Conservation (phyloP, 2,888 invertebrate genomes). For the Pecten maximus region DNA sequence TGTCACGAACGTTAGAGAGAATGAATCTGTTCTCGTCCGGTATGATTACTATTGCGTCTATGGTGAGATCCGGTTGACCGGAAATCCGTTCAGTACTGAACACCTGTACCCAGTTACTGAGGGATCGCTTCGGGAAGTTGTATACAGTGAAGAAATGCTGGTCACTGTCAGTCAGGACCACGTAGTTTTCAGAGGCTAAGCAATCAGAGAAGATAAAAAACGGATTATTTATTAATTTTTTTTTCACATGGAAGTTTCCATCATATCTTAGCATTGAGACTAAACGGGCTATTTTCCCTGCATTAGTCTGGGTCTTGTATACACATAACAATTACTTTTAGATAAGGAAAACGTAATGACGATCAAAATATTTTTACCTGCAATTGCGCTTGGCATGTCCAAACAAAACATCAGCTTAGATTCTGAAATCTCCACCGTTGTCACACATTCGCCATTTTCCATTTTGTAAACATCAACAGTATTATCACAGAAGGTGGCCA, state of each 20-base stretch:
- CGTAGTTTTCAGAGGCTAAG: constrained; percentile 43
- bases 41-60: constrained; percentile 55
- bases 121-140: constrained; percentile 2
- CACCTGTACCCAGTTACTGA: constrained; percentile 1
- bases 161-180: constrained; percentile 40
- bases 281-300: too few relatives aligned
- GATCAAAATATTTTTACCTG: too few relatives aligned
- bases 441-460: not conserved
- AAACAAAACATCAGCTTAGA: not conserved
- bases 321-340: too few relatives aligned
- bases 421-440: not conserved
- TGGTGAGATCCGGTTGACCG: constrained; percentile 19
- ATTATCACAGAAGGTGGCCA: not conserved
- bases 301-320: too few relatives aligned
- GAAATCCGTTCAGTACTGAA: not conserved
- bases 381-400: constrained; percentile 15
- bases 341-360: too few relatives aligned
- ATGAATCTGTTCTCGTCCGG: constrained; percentile 54
- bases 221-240: too few relatives aligned
- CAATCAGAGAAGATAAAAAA: constrained; percentile 1
- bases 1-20: constrained; percentile 38
- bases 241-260: too few relatives aligned
- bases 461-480: not conserved
- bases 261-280: too few relatives aligned
- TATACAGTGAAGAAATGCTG: constrained; percentile 41